phyloP scores from a whole-genome alignment of 2,113 vertebrate species.

The Varanus komodoensis region DNA sequence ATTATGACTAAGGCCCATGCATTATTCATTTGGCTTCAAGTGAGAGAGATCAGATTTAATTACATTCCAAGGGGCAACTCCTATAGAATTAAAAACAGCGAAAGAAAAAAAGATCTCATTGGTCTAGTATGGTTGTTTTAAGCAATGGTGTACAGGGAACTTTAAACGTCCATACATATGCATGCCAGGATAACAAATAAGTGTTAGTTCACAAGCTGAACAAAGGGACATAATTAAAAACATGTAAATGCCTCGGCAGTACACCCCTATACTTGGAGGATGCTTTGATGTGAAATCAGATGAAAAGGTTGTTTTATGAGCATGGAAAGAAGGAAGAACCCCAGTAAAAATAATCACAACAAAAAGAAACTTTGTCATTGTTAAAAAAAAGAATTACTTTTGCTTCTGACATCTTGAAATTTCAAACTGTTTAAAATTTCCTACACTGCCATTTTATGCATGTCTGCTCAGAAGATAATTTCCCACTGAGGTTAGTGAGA shows the following conservation, averaged over 20 bases:
- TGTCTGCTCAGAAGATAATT: neutral
- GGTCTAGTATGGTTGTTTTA: constrained; percentile 60
- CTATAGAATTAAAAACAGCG: constrained; percentile 59
- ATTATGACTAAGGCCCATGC: constrained; percentile 67
- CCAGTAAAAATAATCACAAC: constrained; percentile 54
- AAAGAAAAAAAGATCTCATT: constrained; percentile 40
- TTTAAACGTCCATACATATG: constrained; percentile 21
- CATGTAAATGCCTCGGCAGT: constrained; percentile 16
- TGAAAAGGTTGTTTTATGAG: constrained; percentile 19
- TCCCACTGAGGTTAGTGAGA: neutral
- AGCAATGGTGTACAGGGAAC: constrained; percentile 1
- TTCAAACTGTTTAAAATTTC: neutral
- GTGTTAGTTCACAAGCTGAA: constrained; percentile 1
- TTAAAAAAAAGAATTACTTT: constrained; percentile 8
- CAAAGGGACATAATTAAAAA: constrained; percentile 51
- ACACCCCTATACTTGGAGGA: neutral
- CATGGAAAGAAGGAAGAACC: constrained; percentile 40
- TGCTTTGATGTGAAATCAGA: constrained; percentile 40
- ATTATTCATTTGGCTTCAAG: constrained; percentile 73
- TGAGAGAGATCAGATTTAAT: constrained; percentile 72
- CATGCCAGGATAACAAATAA: constrained; percentile 6
- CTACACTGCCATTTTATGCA: neutral
- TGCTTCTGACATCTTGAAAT: neutral
- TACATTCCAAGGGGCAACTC: constrained; percentile 66
- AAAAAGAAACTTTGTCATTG: constrained; percentile 11